Evolutionary conservation across 1,140 invertebrate genomes (phyloP).

Genomic region (Popillia japonica): DNA sequence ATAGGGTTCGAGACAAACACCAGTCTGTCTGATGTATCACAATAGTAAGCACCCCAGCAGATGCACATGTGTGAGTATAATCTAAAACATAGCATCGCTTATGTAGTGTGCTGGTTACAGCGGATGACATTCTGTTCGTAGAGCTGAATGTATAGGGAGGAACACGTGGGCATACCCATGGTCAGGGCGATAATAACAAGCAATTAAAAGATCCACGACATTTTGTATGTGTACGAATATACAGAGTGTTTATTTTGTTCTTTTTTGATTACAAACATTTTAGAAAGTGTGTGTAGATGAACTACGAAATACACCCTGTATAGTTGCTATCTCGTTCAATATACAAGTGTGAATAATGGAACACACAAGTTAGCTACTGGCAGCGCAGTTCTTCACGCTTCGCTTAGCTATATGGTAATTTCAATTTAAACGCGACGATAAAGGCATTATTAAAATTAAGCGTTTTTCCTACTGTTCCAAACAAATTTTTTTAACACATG

Average conservation of each 20-base stretch:
- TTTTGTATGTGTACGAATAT: not conserved
- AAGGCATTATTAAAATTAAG: conserved; percentile 32
- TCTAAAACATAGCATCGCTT: conserved; percentile 6
- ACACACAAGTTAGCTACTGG: not conserved
- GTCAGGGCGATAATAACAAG: conserved; percentile 29
- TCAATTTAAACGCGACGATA: conserved; percentile 26
- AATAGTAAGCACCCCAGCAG: not conserved
- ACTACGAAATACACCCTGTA: not conserved
- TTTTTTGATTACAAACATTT: not conserved
- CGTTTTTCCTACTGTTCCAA: conserved; percentile 8
- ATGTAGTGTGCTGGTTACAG: not conserved
- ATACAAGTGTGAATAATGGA: not conserved
- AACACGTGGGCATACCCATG: conserved; percentile 32
- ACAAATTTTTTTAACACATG: not conserved
- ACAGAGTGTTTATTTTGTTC: not conserved
- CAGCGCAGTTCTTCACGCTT: not conserved
- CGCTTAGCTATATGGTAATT: conserved; percentile 11
- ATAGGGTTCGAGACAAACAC: conserved; percentile 21
- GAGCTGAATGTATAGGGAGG: not conserved
- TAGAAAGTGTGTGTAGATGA: not conserved
- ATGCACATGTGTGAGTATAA: not conserved
- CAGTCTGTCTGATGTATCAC: not conserved
- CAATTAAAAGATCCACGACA: conserved; percentile 22
- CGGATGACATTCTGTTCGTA: not conserved
- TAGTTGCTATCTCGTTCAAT: not conserved